These are phyloP conservation scores for Chymomyza costata DNA, from an alignment of 1,140 invertebrate species.

Conservation along the genomic window DNA sequence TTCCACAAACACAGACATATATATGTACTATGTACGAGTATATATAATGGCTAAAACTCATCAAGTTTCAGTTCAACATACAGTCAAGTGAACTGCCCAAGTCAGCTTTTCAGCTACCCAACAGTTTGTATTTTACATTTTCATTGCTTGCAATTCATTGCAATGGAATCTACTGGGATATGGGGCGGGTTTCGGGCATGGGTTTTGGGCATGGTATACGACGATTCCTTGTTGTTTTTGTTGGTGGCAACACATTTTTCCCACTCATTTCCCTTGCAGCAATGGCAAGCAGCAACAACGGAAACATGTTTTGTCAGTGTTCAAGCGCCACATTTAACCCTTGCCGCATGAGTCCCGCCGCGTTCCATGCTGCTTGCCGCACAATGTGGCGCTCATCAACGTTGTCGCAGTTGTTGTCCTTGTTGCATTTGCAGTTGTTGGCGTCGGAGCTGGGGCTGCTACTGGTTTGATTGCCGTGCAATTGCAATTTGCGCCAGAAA, in stretches of 20 bases:
- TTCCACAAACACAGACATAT: background rate
- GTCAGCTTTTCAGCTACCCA: background rate
- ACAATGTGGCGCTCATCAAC: background rate
- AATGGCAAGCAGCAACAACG: constrained; percentile 31
- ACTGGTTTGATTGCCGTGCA: constrained; percentile 69
- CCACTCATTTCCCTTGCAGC: constrained; percentile 52
- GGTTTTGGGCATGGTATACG: too few relatives aligned
- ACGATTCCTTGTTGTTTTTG: too few relatives aligned
- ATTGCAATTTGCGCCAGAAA: constrained; percentile 71
- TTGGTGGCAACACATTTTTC: constrained; percentile 45
- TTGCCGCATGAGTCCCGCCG: constrained; percentile 14
- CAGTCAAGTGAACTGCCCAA: constrained; percentile 22
- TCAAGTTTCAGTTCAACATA: too few relatives aligned
- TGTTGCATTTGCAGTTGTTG: constrained; percentile 31
- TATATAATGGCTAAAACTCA: too few relatives aligned
- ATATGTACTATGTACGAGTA: background rate
- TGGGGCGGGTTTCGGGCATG: too few relatives aligned
- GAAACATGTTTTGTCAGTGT: constrained; percentile 69
- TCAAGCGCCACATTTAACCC: constrained; percentile 67
- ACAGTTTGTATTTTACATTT: constrained; percentile 46
- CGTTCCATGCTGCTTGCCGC: constrained; percentile 5
- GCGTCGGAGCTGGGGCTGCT: constrained; percentile 18
- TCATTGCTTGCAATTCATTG: constrained; percentile 62
- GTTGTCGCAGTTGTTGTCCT: background rate
- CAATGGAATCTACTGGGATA: constrained; percentile 8